Conservation (phyloP, 2,113 vertebrate genomes). For the Semicossyphus pulcher region DNA sequence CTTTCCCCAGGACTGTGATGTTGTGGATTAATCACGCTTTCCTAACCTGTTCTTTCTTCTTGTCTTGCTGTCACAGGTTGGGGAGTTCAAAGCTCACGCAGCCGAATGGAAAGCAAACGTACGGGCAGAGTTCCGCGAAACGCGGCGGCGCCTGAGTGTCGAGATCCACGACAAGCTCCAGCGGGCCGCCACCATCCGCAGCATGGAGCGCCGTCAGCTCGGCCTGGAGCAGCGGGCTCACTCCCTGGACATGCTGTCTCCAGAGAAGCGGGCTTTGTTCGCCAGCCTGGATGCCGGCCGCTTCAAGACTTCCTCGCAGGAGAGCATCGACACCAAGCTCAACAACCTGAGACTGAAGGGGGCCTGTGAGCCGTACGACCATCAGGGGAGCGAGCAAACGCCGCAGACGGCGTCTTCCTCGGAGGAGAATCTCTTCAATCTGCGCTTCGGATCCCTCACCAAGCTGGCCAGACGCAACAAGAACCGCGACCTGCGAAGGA, state of each 20-base stretch:
- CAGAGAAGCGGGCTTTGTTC: slow-evolving; percentile 94
- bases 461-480: slow-evolving; percentile 90
- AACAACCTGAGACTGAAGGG: slow-evolving; percentile 93
- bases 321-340: slow-evolving; percentile 95
- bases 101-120: slow-evolving; percentile 98
- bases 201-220: slow-evolving; percentile 95
- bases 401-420: slow-evolving; percentile 81
- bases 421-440: slow-evolving; percentile 95
- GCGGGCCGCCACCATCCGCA: slow-evolving; percentile 95
- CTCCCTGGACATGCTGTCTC: slow-evolving; percentile 97
- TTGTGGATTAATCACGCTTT: too few species aligned
- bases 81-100: slow-evolving; percentile 95
- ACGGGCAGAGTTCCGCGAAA: slow-evolving; percentile 95
- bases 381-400: slow-evolving; percentile 79
- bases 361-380: slow-evolving; percentile 85
- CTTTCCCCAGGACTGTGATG: not conserved
- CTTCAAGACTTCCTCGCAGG: slow-evolving; percentile 96
- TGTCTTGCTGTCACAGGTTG: slow-evolving; percentile 84
- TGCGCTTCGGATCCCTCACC: slow-evolving; percentile 89
- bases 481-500: slow-evolving; percentile 91
- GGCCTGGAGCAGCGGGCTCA: slow-evolving; percentile 96
- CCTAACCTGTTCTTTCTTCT: not conserved
- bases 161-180: slow-evolving; percentile 98
- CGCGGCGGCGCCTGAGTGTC: slow-evolving; percentile 91
- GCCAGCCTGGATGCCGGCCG: slow-evolving; percentile 90